Evolutionary conservation across 2,888 invertebrate species (phyloP).

Genomic region (Ethmia dodecea): DNA sequence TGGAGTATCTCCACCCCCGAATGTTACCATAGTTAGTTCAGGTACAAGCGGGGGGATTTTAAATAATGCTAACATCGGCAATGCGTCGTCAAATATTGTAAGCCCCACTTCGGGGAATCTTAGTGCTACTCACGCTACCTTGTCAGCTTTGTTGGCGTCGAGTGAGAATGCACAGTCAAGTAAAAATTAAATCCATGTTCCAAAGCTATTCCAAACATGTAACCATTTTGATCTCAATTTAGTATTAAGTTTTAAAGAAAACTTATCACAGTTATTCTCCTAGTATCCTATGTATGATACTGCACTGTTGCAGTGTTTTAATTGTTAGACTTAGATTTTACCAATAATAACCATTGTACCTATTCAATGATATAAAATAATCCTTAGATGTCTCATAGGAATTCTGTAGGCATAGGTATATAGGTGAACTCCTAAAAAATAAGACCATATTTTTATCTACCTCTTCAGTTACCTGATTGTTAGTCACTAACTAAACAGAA

Average conservation of each 20-base stretch:
- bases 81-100: conserved; percentile 40
- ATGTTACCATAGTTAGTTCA: conserved; percentile 69
- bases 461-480: too few species aligned
- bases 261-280: neutral
- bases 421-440: too few species aligned
- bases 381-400: too few species aligned
- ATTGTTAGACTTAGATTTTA: neutral
- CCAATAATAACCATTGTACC: too few species aligned
- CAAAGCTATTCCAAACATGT: too few species aligned
- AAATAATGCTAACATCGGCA: conserved; percentile 37
- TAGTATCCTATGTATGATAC: too few species aligned
- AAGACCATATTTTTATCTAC: too few species aligned
- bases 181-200: conserved; percentile 20
- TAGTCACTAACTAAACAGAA: too few species aligned
- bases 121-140: conserved; percentile 69
- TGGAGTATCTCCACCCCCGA: conserved; percentile 62
- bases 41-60: conserved; percentile 49
- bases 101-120: conserved; percentile 58
- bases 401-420: too few species aligned
- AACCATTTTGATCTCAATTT: conserved; percentile 4
- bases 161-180: conserved; percentile 32
- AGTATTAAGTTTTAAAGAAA: neutral
- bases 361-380: too few species aligned
- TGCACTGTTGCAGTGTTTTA: too few species aligned
- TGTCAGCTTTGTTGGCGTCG: conserved; percentile 62